Evolutionary conservation across 2,113 vertebrate species (phyloP), one percentile per base, ranked within the genome.

Genomic region (Tachuris rubrigastra): DNA sequence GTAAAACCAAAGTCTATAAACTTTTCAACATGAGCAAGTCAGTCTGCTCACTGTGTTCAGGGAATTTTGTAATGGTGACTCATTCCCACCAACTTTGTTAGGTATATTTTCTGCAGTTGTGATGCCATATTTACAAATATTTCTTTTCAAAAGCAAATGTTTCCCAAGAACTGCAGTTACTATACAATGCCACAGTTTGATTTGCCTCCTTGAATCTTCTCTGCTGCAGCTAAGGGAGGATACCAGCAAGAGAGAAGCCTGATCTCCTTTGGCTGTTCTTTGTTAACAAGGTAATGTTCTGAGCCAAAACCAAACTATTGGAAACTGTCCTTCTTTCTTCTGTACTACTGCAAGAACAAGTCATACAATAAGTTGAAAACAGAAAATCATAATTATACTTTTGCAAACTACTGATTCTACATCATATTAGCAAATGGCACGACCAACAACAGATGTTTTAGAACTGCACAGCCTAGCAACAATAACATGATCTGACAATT

Each of bases 111-210:
- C 67, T 55, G 27, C 4, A 2, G 75, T 4, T 67, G 30, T 41
- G 67, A 83, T 55, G 27, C 47, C 52, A 10, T 12, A 56, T 23
- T n/a, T 49, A 79, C 0, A 73, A 75, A 68, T 14, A 23, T 5
- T 85, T 83, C 49, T 79, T 63, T 63, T 58, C 58, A 44, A 89
- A 91, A 59, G 25, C 35, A 72, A 44, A 47, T 0, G 41, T 65
- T 74, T 66, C 68, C 55, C 44, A 88, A 88, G 50, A 74, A 49
- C 30, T 58, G 58, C 81, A 69, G 50, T 42, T 58, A 49, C 42
- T 53, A 56, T 24, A 50, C 31, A 39, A 20, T 1, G 0, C 31
- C 77, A 27, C 0, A 3, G 27, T 47, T 42, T 0, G 11, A 79
- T 41, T n/a, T 65, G 31, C 21, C 71, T 76, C 66, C 59, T 73